Base-by-base conservation (phyloP, 2,888 invertebrate genomes). In the Blomia tropicalis region DNA sequence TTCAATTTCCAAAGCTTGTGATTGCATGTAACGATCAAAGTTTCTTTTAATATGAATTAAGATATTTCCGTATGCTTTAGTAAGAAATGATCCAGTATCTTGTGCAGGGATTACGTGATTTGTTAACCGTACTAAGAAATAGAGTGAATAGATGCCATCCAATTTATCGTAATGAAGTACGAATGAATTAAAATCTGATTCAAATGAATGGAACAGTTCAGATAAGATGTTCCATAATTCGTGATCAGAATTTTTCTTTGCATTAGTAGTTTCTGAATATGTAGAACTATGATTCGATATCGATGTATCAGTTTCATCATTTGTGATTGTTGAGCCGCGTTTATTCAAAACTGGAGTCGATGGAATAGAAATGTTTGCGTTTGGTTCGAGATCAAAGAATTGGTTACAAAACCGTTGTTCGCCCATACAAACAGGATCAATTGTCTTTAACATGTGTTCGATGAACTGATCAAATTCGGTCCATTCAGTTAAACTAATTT, bases 321-420 rank as follows among this genome's bases (percentile, higher is more conserved):
- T 27, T n/a, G n/a, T n/a, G n/a, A n/a, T n/a, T n/a, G n/a, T n/a
- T 1, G 59, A 43, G 25, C 32, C 25, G n/a, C 7, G 59, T 23
- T 29, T 23, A 17, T 23, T 29, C 5, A 27, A 25, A 11, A 22
- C 51, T 11, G 56, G 59, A 30, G 54, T 60, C n/a, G 60, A 60
- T 47, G 43, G 43, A 23, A 64, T 7, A 2, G 54, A 51, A 17
- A 22, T 23, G 4, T 44, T 59, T 7, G 27, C 14, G 31, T 19
- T 17, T 5, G 30, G 23, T 31, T 64, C 84, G 69, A 90, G 78
- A 74, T 87, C 86, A 73, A 96, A 90, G 77, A 95, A 96, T 65
- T 82, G 80, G 22, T 87, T 82, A 73, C 92, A 93, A 75, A 96
- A 96, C 68, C 89, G 85, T 76, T 95, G 93, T 74, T 96, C 96